phyloP scores from a whole-genome alignment of 2,113 vertebrate species.

The Pipra filicauda region DNA sequence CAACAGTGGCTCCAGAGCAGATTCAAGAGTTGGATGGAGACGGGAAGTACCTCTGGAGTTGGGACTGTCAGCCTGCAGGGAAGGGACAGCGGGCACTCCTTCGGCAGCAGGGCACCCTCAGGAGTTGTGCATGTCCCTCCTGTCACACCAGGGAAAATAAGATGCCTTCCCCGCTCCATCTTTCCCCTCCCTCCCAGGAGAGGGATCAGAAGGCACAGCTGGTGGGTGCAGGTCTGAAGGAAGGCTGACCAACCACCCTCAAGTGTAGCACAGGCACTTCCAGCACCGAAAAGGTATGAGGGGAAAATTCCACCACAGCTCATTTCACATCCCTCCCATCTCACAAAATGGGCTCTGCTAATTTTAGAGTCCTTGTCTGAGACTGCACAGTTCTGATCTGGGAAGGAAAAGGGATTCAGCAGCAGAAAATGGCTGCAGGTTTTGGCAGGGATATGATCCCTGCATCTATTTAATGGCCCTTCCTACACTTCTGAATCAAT shows the following conservation, averaged over 20 bases:
- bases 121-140: background rate
- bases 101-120: background rate
- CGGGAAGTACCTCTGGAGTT: background rate
- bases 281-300: background rate
- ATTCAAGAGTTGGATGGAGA: background rate
- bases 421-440: background rate
- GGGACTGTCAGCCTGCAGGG: background rate
- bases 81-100: background rate
- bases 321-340: background rate
- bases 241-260: background rate
- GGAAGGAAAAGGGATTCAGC: background rate
- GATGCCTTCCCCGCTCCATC: background rate
- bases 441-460: background rate
- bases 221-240: background rate
- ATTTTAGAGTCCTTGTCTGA: background rate
- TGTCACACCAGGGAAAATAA: rapidly evolving
- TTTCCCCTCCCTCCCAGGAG: background rate
- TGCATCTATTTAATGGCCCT: background rate
- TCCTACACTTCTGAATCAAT: background rate
- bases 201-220: background rate
- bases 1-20: background rate
- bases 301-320: background rate
- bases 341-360: rapidly evolving
- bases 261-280: rapidly evolving
- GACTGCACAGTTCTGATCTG: background rate